phyloP scores from a whole-genome alignment of 2,797 vertebrate species.

The Ctenopoma multispine region DNA sequence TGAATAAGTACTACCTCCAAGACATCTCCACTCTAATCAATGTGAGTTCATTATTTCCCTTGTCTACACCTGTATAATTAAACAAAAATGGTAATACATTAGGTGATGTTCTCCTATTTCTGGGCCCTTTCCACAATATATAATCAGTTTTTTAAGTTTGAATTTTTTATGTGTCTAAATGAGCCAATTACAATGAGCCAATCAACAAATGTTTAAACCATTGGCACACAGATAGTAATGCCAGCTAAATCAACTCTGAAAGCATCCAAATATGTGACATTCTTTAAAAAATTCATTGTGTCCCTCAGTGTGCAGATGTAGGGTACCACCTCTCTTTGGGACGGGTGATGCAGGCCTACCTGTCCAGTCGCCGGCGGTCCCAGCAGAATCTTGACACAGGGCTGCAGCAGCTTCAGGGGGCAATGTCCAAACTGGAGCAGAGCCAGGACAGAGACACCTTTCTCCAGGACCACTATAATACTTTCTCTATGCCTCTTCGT shows the following conservation, averaged over 20 bases:
- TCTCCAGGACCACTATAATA: constrained; percentile 84
- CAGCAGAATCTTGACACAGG: constrained; percentile 84
- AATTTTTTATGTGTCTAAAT: background rate
- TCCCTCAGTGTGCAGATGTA: constrained; percentile 86
- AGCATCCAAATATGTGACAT: background rate
- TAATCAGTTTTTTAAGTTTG: background rate
- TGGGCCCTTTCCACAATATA: background rate
- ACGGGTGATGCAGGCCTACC: constrained; percentile 84
- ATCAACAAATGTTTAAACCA: background rate
- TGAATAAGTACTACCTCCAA: constrained; percentile 89
- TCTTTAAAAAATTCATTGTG: constrained; percentile 1
- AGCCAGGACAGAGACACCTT: constrained; percentile 85
- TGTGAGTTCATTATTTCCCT: constrained; percentile 76
- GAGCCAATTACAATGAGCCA: too few relatives aligned
- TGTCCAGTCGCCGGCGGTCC: constrained; percentile 74
- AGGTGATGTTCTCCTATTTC: background rate
- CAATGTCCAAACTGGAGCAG: constrained; percentile 84
- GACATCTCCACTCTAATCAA: constrained; percentile 88
- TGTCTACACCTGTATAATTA: too few relatives aligned
- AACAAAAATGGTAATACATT: too few relatives aligned
- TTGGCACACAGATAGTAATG: background rate
- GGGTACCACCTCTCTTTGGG: constrained; percentile 89
- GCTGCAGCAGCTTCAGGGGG: constrained; percentile 83
- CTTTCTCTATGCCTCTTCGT: constrained; percentile 86
- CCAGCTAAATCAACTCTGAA: background rate